These are phyloP conservation scores for Drosophila persimilis DNA, from an alignment of 1,140 invertebrate genomes.

Conservation along the genomic window DNA sequence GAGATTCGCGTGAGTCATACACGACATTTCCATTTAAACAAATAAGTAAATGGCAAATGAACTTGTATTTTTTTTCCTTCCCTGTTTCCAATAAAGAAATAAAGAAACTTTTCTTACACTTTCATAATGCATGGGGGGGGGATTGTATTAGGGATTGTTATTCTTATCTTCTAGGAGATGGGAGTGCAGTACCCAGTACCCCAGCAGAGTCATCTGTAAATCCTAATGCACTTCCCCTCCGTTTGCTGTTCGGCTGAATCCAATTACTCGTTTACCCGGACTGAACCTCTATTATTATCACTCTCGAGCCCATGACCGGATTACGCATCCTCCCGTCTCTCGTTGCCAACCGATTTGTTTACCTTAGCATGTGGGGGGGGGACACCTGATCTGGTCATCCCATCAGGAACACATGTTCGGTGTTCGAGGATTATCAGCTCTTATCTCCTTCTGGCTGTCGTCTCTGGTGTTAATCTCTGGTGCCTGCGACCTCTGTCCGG, in stretches of 20 bases:
- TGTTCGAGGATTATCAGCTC: neutral
- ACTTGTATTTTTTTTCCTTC: conserved; percentile 19
- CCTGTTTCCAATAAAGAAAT: conserved; percentile 10
- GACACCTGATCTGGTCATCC: conserved; percentile 29
- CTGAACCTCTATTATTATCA: neutral
- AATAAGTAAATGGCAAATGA: conserved; percentile 41
- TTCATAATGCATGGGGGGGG: conserved; percentile 22
- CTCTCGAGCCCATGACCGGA: conserved; percentile 50
- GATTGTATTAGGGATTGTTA: too few species aligned
- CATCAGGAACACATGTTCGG: neutral
- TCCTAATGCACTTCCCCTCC: too few species aligned
- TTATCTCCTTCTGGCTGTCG: conserved; percentile 27
- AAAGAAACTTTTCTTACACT: conserved; percentile 11
- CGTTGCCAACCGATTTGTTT: neutral
- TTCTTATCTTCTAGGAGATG: too few species aligned
- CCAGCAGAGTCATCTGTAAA: too few species aligned
- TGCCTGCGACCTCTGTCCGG: too few species aligned
- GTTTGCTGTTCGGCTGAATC: too few species aligned
- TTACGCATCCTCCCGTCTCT: conserved; percentile 29
- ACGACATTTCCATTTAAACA: conserved; percentile 61
- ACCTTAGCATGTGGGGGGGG: neutral
- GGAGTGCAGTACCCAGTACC: too few species aligned
- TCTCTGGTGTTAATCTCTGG: conserved; percentile 4
- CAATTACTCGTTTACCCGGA: too few species aligned
- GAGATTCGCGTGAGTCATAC: conserved; percentile 36